phyloP scores from a whole-genome alignment of 2,888 invertebrate genomes.

The Odiellus spinosus region DNA sequence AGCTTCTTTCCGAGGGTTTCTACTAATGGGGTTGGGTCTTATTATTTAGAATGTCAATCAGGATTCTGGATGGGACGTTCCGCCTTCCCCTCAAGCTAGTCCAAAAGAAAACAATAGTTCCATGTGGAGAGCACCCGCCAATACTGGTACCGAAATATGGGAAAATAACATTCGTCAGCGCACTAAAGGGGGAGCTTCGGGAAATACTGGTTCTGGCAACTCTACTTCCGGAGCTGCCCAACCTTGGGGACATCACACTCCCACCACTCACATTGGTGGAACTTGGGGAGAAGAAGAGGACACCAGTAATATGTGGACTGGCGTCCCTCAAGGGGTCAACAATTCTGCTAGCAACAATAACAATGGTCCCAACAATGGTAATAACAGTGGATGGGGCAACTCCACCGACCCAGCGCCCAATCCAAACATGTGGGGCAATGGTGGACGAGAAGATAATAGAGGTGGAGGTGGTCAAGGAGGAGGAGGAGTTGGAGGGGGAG shows the following conservation, averaged over 20 bases:
- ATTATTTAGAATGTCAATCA: conserved; percentile 49
- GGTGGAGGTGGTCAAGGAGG: too few relatives aligned
- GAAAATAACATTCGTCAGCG: conserved; percentile 59
- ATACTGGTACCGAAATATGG: conserved; percentile 52
- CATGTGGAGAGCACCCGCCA: conserved; percentile 18
- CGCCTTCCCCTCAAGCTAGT: conserved; percentile 47
- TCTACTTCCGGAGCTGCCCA: background rate
- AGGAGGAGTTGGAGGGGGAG: background rate
- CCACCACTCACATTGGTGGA: conserved; percentile 61
- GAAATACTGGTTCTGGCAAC: background rate
- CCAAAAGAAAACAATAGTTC: conserved; percentile 13
- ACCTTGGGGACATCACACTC: conserved; percentile 75
- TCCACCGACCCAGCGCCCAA: background rate
- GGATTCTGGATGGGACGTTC: conserved; percentile 85
- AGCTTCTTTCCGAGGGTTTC: background rate
- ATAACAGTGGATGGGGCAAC: background rate
- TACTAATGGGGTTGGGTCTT: background rate
- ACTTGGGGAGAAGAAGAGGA: conserved; percentile 93
- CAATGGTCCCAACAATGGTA: background rate
- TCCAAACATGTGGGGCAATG: background rate
- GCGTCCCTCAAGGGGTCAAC: conserved; percentile 38
- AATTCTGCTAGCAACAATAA: conserved; percentile 1
- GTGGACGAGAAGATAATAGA: background rate
- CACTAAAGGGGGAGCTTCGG: conserved; percentile 26
- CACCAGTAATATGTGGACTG: conserved; percentile 74